phyloP scores from a whole-genome alignment of 2,113 vertebrate species.

The Pseudorasbora parva region DNA sequence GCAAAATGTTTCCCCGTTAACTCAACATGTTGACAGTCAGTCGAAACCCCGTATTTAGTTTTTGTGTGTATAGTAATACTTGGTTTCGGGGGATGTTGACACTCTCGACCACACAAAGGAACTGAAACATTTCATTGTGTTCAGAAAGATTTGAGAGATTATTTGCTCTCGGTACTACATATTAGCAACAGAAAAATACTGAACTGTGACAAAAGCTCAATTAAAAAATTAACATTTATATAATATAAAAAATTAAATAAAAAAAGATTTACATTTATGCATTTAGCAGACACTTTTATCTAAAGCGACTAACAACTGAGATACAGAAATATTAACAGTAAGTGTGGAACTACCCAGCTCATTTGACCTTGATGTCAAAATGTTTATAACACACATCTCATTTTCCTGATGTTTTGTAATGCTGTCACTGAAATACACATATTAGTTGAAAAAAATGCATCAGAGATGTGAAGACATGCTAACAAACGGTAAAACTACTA shows the following conservation, averaged over 20 bases:
- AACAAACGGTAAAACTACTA: neutral
- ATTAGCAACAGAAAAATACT: neutral
- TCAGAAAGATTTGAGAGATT: neutral
- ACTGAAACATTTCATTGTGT: conserved; percentile 51
- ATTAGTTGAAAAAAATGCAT: neutral
- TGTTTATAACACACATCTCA: neutral
- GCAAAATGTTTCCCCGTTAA: neutral
- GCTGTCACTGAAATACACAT: neutral
- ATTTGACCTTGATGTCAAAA: neutral
- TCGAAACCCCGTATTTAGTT: conserved; percentile 4
- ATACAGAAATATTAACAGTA: neutral
- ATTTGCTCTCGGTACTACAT: neutral
- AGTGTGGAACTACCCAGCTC: neutral
- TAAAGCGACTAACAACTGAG: too few species aligned
- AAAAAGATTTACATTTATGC: too few species aligned
- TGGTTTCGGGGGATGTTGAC: conserved; percentile 39
- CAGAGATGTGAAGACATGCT: neutral
- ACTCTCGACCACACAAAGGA: conserved; percentile 52
- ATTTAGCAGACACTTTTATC: too few species aligned
- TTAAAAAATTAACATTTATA: too few species aligned
- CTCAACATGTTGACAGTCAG: neutral
- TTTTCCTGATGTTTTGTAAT: neutral
- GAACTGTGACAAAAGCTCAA: neutral
- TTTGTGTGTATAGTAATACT: neutral
- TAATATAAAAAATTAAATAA: too few species aligned